These are phyloP conservation scores for Bostrychus sinensis DNA, from an alignment of 2,113 vertebrate genomes.

Conservation along the genomic window DNA sequence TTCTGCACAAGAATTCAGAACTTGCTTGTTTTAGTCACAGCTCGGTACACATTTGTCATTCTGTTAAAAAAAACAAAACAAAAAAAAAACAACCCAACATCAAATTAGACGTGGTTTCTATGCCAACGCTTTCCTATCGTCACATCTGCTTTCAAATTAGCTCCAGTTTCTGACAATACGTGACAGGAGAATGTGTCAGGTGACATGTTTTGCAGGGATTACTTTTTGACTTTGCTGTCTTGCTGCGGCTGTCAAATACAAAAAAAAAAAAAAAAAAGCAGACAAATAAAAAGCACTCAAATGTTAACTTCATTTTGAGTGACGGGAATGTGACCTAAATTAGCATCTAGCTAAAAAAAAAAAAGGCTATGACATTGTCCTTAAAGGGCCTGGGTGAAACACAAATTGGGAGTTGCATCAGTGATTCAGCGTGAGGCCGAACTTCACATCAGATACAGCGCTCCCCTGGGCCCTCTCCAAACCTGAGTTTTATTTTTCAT, in stretches of 20 bases:
- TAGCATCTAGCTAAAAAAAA: slow-evolving; percentile 2
- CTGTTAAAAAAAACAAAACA: not conserved
- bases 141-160: slow-evolving; percentile 17
- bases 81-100: not conserved
- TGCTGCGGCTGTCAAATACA: slow-evolving; percentile 3
- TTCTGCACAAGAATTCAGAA: not conserved
- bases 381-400: slow-evolving; percentile 2
- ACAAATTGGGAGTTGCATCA: slow-evolving; percentile 29
- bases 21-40: slow-evolving; percentile 5
- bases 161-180: slow-evolving; percentile 7
- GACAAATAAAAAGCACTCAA: not conserved
- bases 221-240: not conserved
- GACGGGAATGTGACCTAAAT: not conserved
- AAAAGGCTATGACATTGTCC: not conserved
- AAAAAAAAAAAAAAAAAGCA: not conserved
- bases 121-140: slow-evolving; percentile 17
- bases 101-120: not conserved
- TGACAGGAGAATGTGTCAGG: not conserved
- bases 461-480: slow-evolving; percentile 28
- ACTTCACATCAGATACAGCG: slow-evolving; percentile 24
- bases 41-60: not conserved
- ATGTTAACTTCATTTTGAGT: not conserved
- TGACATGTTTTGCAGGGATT: slow-evolving; percentile 3
- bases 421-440: slow-evolving; percentile 24
- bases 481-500: slow-evolving; percentile 44